Percentiles rank a stretch among this genome's conserved stretches.
phyloP scores from a whole-genome alignment of 2,113 vertebrate species.

The Perca flavescens region DNA sequence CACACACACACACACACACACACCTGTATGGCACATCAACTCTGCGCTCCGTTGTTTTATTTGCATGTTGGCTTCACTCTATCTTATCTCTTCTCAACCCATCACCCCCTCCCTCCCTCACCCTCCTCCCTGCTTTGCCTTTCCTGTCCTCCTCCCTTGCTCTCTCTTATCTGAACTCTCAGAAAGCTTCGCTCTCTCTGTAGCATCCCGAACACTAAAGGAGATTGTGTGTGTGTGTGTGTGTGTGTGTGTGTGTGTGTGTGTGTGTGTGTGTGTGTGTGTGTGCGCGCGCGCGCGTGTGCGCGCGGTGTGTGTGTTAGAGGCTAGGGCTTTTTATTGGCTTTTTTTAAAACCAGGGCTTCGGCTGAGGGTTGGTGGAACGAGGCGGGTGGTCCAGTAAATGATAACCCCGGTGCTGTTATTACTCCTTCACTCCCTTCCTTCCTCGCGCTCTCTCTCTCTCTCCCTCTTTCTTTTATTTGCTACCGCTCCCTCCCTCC shows the following conservation, averaged over 20 bases:
- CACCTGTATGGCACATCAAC: constrained; percentile 31
- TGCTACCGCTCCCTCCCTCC: background rate
- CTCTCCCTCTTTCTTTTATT: constrained; percentile 23
- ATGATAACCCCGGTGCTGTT: constrained; percentile 73
- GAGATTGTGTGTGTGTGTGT: constrained; percentile 21
- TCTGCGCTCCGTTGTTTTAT: constrained; percentile 47
- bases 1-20: constrained; percentile 33
- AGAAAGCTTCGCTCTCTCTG: constrained; percentile 48
- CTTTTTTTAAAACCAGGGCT: constrained; percentile 68
- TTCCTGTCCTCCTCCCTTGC: constrained; percentile 26
- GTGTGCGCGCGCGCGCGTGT: background rate
- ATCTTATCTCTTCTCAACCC: constrained; percentile 63
- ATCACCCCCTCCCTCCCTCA: background rate
- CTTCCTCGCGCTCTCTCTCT: constrained; percentile 6
- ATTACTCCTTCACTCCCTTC: constrained; percentile 59
- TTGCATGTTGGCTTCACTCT: constrained; percentile 67
- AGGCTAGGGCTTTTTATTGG: constrained; percentile 67
- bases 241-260: background rate
- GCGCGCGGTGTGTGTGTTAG: constrained; percentile 23
- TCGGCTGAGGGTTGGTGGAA: constrained; percentile 59
- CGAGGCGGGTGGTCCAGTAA: constrained; percentile 74
- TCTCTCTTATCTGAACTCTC: constrained; percentile 69
- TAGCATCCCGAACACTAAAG: constrained; percentile 37
- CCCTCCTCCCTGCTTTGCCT: constrained; percentile 6
- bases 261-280: constrained; percentile 25